Percentiles rank a stretch among this genome's conserved stretches.
Conservation (phyloP, 2,888 invertebrate genomes). For the Noctua comes region DNA sequence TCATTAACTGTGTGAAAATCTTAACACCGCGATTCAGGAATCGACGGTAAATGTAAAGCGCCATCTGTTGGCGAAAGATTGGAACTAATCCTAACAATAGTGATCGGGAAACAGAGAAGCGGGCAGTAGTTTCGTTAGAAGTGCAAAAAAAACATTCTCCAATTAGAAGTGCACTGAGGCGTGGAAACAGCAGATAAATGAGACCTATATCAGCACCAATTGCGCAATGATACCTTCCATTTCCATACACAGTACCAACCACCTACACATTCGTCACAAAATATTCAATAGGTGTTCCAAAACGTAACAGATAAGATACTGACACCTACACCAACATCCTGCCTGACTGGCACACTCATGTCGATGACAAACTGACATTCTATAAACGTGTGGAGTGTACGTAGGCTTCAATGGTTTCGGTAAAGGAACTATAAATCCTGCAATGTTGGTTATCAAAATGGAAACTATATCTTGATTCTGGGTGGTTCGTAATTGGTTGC, state of each 20-base stretch:
- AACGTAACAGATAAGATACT: conserved; percentile 56
- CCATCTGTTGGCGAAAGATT: too few relatives aligned
- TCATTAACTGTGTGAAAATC: too few relatives aligned
- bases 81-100: too few relatives aligned
- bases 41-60: too few relatives aligned
- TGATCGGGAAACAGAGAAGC: not conserved
- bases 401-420: not conserved
- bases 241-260: conserved; percentile 31
- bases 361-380: conserved; percentile 37
- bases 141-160: not conserved
- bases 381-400: not conserved
- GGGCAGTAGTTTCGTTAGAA: not conserved
- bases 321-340: conserved; percentile 55
- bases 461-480: not conserved
- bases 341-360: conserved; percentile 36
- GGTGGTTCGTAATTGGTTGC: not conserved
- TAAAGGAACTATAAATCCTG: not conserved
- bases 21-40: too few relatives aligned
- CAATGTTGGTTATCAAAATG: not conserved
- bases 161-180: not conserved
- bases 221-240: not conserved
- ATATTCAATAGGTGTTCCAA: conserved; percentile 55
- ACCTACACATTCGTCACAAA: conserved; percentile 36
- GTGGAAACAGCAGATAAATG: not conserved
- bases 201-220: not conserved